Conservation (phyloP, 1,140 invertebrate species). For the Nasonia giraulti region DNA sequence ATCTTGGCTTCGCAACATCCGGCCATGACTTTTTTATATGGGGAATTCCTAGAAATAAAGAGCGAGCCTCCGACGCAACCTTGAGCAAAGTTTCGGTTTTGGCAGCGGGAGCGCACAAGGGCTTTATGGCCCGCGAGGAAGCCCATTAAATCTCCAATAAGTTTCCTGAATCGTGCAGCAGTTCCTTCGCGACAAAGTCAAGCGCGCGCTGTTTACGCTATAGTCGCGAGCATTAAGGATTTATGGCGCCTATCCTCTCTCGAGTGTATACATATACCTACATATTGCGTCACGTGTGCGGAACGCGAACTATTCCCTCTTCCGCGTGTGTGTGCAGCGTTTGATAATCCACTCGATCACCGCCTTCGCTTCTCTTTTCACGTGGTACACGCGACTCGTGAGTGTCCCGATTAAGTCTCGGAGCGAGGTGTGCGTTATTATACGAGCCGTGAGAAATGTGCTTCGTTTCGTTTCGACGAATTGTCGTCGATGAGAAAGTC, state of each 20-base stretch:
- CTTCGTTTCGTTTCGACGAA: not conserved
- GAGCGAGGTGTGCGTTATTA: not conserved
- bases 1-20: no score
- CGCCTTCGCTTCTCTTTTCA: constrained; percentile 6
- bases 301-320: not conserved
- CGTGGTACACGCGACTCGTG: constrained; percentile 4
- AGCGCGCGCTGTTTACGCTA: not conserved
- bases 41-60: no score
- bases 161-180: not conserved
- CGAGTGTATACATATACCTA: not conserved
- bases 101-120: not conserved
- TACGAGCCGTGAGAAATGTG: not conserved
- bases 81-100: not conserved
- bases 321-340: not conserved
- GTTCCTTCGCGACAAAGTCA: not conserved
- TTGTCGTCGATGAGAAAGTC: not conserved
- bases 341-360: constrained; percentile 10
- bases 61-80: not conserved
- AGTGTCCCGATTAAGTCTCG: not conserved
- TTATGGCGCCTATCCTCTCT: not conserved
- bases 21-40: no score
- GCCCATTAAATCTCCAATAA: not conserved
- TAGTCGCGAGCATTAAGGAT: not conserved
- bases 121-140: not conserved
- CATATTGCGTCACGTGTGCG: not conserved